Evolutionary conservation across 2,113 vertebrate genomes (phyloP).

Genomic region (Nestor notabilis): DNA sequence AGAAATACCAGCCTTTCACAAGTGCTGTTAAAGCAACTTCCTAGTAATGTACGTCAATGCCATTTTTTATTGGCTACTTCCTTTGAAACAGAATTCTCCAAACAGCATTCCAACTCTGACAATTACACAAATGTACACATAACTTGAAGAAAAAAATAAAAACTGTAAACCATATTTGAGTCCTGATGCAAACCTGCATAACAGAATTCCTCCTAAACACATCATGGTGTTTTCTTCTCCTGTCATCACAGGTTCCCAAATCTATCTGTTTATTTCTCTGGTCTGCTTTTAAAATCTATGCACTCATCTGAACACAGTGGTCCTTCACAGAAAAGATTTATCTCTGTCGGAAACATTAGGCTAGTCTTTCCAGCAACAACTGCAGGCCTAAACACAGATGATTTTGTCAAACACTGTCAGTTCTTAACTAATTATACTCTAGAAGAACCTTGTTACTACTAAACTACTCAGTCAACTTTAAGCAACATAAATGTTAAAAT

Average conservation of each 20-base stretch:
- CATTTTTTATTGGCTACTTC: not conserved
- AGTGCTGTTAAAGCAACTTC: not conserved
- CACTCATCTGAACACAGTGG: not conserved
- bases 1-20: not conserved
- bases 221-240: not conserved
- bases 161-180: too few species aligned
- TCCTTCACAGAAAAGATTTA: not conserved
- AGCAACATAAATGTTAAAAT: not conserved
- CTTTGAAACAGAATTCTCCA: not conserved
- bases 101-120: not conserved
- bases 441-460: not conserved
- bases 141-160: not conserved
- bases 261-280: not conserved
- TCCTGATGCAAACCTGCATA: not conserved
- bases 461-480: not conserved
- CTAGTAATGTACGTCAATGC: not conserved
- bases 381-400: not conserved
- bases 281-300: not conserved
- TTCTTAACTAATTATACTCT: not conserved
- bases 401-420: not conserved
- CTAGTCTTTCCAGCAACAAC: not conserved
- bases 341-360: not conserved
- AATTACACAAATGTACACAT: not conserved
- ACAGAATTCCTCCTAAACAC: not conserved
- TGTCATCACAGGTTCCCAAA: not conserved